phyloP scores from a whole-genome alignment of 2,797 vertebrate species.

The Naso thynnoides region DNA sequence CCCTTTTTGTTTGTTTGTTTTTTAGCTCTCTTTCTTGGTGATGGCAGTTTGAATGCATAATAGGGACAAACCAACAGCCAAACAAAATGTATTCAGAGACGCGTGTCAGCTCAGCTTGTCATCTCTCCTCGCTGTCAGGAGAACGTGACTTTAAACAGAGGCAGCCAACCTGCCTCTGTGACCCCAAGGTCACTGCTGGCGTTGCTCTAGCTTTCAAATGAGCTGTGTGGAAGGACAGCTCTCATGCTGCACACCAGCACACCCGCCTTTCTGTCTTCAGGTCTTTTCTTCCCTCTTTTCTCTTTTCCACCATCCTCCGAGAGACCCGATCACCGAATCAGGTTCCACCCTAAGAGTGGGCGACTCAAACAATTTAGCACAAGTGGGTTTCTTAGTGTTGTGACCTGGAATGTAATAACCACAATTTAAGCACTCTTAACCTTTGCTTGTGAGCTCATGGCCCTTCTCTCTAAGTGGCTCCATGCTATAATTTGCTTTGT shows the following conservation, averaged over 20 bases:
- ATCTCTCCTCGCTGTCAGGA: conserved; percentile 71
- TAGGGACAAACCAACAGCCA: conserved; percentile 43
- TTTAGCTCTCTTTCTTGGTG: background rate
- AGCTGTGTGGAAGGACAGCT: conserved; percentile 56
- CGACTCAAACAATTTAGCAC: conserved; percentile 36
- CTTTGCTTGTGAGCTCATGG: conserved; percentile 52
- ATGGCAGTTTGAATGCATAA: conserved; percentile 45
- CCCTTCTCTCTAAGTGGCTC: conserved; percentile 47
- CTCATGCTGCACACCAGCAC: conserved; percentile 29
- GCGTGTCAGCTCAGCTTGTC: conserved; percentile 73
- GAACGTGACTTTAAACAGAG: conserved; percentile 58
- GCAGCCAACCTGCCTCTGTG: conserved; percentile 66
- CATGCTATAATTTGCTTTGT: conserved; percentile 46
- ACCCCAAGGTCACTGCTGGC: conserved; percentile 66
- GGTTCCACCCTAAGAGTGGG: conserved; percentile 27
- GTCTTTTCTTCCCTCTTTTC: background rate
- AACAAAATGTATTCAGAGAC: conserved; percentile 39
- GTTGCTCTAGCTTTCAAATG: conserved; percentile 72
- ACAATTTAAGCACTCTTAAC: conserved; percentile 66
- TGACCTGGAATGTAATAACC: conserved; percentile 55
- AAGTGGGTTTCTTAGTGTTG: conserved; percentile 51
- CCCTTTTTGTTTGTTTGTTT: background rate
- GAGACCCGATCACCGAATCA: conserved; percentile 15
- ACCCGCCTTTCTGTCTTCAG: background rate
- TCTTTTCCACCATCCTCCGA: conserved; percentile 15